phyloP scores from a whole-genome alignment of 2,113 vertebrate species.

The Meleagris gallopavo region DNA sequence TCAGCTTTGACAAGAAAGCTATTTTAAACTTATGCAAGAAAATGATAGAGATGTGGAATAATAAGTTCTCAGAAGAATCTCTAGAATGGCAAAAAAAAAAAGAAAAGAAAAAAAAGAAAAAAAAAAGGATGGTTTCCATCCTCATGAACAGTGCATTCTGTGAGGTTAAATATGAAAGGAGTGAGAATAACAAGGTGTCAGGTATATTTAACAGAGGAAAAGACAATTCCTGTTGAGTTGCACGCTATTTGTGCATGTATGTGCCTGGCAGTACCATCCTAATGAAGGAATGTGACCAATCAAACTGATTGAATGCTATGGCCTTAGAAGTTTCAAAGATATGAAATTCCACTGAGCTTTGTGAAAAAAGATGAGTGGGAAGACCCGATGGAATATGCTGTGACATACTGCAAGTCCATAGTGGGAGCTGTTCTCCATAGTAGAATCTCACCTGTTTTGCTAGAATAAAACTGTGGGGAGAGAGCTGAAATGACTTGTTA shows the following conservation, averaged over 20 bases:
- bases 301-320: not conserved
- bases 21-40: not conserved
- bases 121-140: not conserved
- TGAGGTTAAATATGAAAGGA: not conserved
- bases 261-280: not conserved
- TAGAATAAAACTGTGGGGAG: not conserved
- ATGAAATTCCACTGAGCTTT: not conserved
- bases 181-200: not conserved
- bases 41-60: not conserved
- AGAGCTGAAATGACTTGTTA: not conserved
- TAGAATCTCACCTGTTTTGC: not conserved
- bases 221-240: not conserved
- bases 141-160: not conserved
- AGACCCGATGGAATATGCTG: not conserved
- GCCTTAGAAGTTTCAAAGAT: not conserved
- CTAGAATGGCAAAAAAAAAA: not conserved
- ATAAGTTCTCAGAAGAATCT: not conserved
- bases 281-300: not conserved
- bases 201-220: not conserved
- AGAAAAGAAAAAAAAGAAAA: not conserved
- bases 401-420: not conserved
- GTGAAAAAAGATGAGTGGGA: not conserved
- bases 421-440: not conserved
- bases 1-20: not conserved
- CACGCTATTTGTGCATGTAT: accelerated